Conservation (phyloP, 2,888 invertebrate species). For the Dermolepida albohirtum region DNA sequence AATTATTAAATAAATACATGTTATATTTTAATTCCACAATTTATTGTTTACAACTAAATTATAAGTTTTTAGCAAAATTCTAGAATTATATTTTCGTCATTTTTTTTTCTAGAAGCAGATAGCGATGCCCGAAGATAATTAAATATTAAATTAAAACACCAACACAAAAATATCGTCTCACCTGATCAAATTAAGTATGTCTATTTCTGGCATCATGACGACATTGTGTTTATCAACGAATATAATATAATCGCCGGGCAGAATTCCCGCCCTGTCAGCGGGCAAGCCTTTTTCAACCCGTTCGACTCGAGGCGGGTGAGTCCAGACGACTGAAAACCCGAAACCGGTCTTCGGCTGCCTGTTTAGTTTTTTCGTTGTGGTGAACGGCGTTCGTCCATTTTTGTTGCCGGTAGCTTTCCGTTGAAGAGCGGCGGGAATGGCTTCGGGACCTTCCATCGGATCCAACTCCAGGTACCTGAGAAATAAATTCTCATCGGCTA, state of each 20-base stretch:
- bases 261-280: constrained; percentile 84
- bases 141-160: too few species aligned
- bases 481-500: constrained; percentile 79
- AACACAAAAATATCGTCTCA: constrained; percentile 53
- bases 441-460: constrained; percentile 77
- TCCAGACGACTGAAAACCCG: constrained; percentile 91
- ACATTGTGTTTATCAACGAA: constrained; percentile 90
- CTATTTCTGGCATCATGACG: constrained; percentile 83
- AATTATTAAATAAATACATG: too few species aligned
- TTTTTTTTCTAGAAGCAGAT: too few species aligned
- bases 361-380: constrained; percentile 75
- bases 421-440: constrained; percentile 67
- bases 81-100: too few species aligned
- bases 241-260: constrained; percentile 88
- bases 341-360: constrained; percentile 70
- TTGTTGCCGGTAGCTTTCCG: constrained; percentile 67
- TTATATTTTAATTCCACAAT: too few species aligned
- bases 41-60: too few species aligned
- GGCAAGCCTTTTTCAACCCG: constrained; percentile 84
- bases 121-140: not conserved
- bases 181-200: constrained; percentile 71
- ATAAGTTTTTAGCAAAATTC: too few species aligned
- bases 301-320: constrained; percentile 87
- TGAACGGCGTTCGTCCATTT: constrained; percentile 85
- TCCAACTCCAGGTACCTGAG: constrained; percentile 82